These are phyloP conservation scores for Rynchops niger DNA, from an alignment of 2,113 vertebrate genomes.

Conservation along the genomic window DNA sequence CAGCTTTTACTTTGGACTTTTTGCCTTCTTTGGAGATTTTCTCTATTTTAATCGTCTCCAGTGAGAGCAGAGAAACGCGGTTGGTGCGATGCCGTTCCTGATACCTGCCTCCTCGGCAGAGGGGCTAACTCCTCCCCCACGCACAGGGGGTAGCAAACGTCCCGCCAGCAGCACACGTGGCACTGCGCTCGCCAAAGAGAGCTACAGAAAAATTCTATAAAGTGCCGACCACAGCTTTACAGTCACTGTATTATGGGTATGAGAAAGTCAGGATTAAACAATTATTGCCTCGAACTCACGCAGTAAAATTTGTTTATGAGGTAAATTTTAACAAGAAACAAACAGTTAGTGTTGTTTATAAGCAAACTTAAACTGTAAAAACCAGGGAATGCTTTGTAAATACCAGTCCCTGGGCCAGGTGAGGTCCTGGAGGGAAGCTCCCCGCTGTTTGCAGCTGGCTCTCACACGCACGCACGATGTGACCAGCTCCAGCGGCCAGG, in stretches of 20 bases:
- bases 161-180: neutral
- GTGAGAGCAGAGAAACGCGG: neutral
- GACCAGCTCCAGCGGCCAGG: neutral
- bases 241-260: neutral
- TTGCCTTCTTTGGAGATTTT: neutral
- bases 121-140: accelerated
- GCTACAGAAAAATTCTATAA: neutral
- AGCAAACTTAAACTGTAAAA: slow-evolving; percentile 62
- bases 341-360: slow-evolving; percentile 72
- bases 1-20: neutral
- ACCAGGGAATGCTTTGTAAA: slow-evolving; percentile 45
- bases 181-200: neutral
- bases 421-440: neutral
- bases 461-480: neutral
- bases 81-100: neutral
- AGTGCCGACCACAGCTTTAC: slow-evolving; percentile 53
- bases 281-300: slow-evolving; percentile 55
- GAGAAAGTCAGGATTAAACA: slow-evolving; percentile 56
- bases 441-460: slow-evolving; percentile 32
- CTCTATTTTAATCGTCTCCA: neutral
- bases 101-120: accelerated
- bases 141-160: neutral
- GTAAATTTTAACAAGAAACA: slow-evolving; percentile 75
- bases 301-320: slow-evolving; percentile 73
- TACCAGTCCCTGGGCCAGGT: slow-evolving; percentile 1